Base-by-base conservation (phyloP, 2,888 invertebrate genomes). In the Polyploca ridens region DNA sequence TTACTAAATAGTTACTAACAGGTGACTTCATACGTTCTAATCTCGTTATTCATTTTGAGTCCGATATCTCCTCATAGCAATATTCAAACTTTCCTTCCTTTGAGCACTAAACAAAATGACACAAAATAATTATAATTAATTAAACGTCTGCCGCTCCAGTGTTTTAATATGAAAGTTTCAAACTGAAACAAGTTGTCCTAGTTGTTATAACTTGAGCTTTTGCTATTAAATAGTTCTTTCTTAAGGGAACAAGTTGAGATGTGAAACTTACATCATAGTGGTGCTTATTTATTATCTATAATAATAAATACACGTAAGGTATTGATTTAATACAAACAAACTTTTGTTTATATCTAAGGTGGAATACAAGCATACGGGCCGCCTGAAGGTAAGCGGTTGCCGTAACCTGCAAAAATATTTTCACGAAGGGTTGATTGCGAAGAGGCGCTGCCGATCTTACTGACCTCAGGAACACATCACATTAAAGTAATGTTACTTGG, bases 221-320 rank as follows among this genome's bases (percentile, higher is more conserved):
- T 78, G 69, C 80, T 78, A 76, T 79, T 84, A 83, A 82, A 83
- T 82, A 84, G 81, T 83, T 80, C 69, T 80, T 82, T 77, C 77
- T 71, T 72, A 82, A 76, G 79, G 78, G 75, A 82, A 73, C 72
- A 82, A 80, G 75, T 82, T 81, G 66, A 70, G 73, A 73, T 69
- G 71, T 71, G 70, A 65, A 74, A 76, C 65, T 67, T 72, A 70
- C 69, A 67, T 73, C 66, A 54, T 41, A 19, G 38, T 16, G 38
- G n/a, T 65, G 68, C 67, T 63, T 60, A 72, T 67, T 71, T 67
- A 65, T 67, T 64, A 65, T 64, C 38, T 33, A 7, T 58, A 7
- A 58, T 58, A 58, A 8, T 41, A 10, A 10, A n/a, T 59, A 35
- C 57, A 67, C 69, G 66, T 62, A 66, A 49, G 5, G 49, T 49